Conservation (phyloP, 2,888 invertebrate genomes). For the Ganaspis brasiliensis region DNA sequence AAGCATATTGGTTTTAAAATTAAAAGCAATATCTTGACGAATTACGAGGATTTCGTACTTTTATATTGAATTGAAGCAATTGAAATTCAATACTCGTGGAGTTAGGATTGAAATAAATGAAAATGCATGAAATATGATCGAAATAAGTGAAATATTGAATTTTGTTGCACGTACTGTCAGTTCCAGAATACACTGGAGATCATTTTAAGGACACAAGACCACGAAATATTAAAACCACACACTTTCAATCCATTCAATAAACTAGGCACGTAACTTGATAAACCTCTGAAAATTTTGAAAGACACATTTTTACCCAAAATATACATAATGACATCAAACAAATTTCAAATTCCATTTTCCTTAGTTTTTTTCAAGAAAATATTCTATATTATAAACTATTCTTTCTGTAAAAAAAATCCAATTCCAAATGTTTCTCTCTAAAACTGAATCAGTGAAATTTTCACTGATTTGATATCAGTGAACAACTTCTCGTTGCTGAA, state of each 20-base stretch:
- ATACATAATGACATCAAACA: no score
- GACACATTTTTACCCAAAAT: not conserved
- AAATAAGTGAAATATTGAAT: constrained; percentile 31
- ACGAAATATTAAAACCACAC: constrained; percentile 31
- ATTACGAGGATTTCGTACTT: not conserved
- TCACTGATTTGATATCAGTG: no score
- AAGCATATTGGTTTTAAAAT: no score
- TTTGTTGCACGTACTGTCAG: constrained; percentile 37
- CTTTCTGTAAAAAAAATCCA: no score
- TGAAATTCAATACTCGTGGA: constrained; percentile 10
- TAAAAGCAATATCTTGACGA: no score
- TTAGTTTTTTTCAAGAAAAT: no score
- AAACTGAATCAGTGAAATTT: no score
- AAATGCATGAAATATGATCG: constrained; percentile 23
- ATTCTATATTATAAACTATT: no score
- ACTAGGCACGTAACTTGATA: constrained; percentile 34
- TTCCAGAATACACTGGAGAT: constrained; percentile 28
- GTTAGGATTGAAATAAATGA: constrained; percentile 6
- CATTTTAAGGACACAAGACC: constrained; percentile 26
- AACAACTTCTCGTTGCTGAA: no score
- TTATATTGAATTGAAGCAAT: not conserved
- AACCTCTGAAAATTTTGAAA: not conserved
- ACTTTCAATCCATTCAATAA: not conserved
- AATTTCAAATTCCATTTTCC: no score
- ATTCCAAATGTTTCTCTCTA: no score